A percentile compares a stretch with the other conserved stretches of the same genome.
These are phyloP conservation scores for Drosophila anomelani DNA, from an alignment of 2,888 invertebrate genomes.

Conservation along the genomic window DNA sequence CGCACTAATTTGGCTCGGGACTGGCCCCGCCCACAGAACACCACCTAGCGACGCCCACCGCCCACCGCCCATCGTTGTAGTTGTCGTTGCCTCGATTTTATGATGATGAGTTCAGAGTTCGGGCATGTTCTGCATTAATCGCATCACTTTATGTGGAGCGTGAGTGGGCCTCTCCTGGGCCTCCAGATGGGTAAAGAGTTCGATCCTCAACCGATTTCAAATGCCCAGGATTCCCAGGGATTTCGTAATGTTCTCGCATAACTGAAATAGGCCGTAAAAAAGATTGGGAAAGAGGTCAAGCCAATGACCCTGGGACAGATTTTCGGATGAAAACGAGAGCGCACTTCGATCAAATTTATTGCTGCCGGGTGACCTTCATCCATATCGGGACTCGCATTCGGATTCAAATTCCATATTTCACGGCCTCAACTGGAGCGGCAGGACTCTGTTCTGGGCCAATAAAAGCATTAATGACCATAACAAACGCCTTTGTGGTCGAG, in stretches of 20 bases:
- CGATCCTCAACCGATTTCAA: slow-evolving; percentile 7
- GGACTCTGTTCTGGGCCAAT: slow-evolving; percentile 66
- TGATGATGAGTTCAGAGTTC: slow-evolving; percentile 80
- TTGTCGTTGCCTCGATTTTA: slow-evolving; percentile 73
- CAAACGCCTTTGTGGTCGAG: slow-evolving; percentile 77
- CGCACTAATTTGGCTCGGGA: slow-evolving; percentile 69
- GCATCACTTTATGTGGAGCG: slow-evolving; percentile 44
- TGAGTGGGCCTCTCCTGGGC: slow-evolving; percentile 16
- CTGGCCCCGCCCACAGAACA: slow-evolving; percentile 8
- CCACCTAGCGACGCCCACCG: slow-evolving; percentile 1
- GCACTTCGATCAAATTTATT: slow-evolving; percentile 62
- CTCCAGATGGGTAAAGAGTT: slow-evolving; percentile 15
- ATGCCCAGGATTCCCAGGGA: slow-evolving; percentile 60
- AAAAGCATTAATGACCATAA: slow-evolving; percentile 82
- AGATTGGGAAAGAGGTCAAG: slow-evolving; percentile 8
- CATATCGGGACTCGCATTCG: slow-evolving; percentile 12
- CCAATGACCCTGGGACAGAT: slow-evolving; percentile 34
- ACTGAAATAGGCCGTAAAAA: slow-evolving; percentile 44
- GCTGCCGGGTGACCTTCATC: slow-evolving; percentile 69
- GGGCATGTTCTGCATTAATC: slow-evolving; percentile 76
- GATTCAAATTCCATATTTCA: slow-evolving; percentile 76
- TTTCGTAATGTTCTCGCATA: slow-evolving; percentile 52
- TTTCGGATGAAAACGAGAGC: slow-evolving; percentile 64
- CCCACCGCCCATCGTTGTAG: slow-evolving; percentile 35
- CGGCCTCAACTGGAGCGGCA: slow-evolving; percentile 61